Conservation (phyloP, 92 coral and sea anemone species). For the Zoanthus solanderi region DNA sequence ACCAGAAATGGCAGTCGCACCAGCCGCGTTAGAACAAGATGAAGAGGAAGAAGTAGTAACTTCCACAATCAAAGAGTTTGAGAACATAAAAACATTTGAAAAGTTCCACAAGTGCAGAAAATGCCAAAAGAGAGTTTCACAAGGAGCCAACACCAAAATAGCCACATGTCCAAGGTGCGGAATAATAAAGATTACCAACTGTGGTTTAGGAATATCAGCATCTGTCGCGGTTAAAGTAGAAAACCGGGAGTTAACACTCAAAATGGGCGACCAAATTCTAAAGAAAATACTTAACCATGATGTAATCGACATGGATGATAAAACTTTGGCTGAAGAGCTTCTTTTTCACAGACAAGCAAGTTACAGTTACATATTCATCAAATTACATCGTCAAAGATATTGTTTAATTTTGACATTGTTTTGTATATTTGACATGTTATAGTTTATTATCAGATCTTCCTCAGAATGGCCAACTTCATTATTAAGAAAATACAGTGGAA, state of each 20-base stretch:
- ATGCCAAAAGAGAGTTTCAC: background rate
- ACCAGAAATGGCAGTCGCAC: background rate
- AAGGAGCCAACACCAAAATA: background rate
- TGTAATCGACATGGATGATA: background rate
- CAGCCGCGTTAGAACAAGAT: background rate
- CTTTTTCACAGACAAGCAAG: background rate
- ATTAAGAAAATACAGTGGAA: background rate
- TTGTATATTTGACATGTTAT: background rate
- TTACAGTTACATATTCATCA: background rate
- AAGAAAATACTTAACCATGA: constrained; percentile 1
- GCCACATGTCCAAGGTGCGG: constrained; percentile 7
- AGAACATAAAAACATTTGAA: constrained; percentile 1
- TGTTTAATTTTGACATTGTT: background rate
- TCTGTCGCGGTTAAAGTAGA: background rate
- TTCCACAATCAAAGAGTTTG: background rate
- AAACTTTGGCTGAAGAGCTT: background rate
- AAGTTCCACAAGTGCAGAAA: background rate
- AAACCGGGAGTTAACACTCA: background rate
- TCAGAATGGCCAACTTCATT: background rate
- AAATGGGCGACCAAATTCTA: background rate
- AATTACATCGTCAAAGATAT: background rate
- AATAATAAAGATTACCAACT: constrained; percentile 1
- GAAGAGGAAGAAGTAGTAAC: constrained; percentile 3
- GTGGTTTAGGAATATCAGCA: background rate
- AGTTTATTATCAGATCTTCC: background rate